Evolutionary conservation across 2,113 vertebrate genomes (phyloP), one percentile per base, ranked within the genome.

Genomic region (Cyphomyrus plagiostoma): DNA sequence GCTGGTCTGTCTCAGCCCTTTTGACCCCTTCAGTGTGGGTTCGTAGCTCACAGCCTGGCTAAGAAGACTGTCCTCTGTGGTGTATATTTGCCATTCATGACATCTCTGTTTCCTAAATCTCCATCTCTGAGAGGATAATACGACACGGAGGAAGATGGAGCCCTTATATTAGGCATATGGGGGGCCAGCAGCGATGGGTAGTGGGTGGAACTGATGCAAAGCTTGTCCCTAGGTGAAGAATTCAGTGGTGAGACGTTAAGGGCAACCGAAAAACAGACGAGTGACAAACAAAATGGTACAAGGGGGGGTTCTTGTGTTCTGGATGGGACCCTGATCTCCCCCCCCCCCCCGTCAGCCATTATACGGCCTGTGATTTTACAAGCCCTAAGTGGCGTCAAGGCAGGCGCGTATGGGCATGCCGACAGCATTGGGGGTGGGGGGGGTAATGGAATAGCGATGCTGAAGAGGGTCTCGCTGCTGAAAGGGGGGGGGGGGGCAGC

Each of bases 141-240:
- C 52, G 15, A 39, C 11, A 21, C 19, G 21, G 19, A 5, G 30
- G 35, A 58, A 23, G 53, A 62, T 23, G 53, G 53, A 45, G 19
- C 53, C 30, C 92, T 89, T 92, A 70, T 83, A 74, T 90, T 90
- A 89, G 46, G 45, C 21, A 50, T 89, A 66, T 89, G 62, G 90
- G 48, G 53, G 48, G 53, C n/a, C 30, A n/a, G n/a, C 26, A 17
- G 88, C 91, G 92, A 93, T 93, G 89, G 91, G 90, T 92, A 84
- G 90, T 90, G 89, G 92, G 91, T 83, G 90, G 89, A 91, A 93
- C 92, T 92, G 92, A 91, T 86, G 90, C 91, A 92, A 92, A 93
- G 66, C 85, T 74, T 88, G 88, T 83, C 45, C 48, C 42, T 77
- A 39, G 62, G 89, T 90, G 90, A 91, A 48, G 39, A 46, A 48